phyloP scores from a whole-genome alignment of 2,888 invertebrate species.

The Cheilosia soror region DNA sequence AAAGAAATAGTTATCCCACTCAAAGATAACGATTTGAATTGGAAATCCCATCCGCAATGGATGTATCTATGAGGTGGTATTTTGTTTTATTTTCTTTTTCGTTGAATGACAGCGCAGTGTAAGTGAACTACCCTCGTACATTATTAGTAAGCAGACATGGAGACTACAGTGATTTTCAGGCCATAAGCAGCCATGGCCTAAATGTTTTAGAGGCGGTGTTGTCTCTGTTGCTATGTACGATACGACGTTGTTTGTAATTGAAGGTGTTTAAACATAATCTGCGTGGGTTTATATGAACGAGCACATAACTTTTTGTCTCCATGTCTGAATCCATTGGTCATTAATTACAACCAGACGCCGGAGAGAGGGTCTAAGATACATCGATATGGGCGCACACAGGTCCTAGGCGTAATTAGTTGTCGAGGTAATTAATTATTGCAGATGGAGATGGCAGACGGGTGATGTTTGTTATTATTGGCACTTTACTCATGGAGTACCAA shows the following conservation, averaged over 20 bases:
- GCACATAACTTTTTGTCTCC: slow-evolving; percentile 18
- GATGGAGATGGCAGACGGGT: slow-evolving; percentile 34
- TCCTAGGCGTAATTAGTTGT: slow-evolving; percentile 68
- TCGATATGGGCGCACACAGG: slow-evolving; percentile 31
- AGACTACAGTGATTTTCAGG: slow-evolving; percentile 41
- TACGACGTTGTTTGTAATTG: slow-evolving; percentile 45
- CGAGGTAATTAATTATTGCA: slow-evolving; percentile 57
- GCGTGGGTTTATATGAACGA: slow-evolving; percentile 60
- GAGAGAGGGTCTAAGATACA: slow-evolving; percentile 37
- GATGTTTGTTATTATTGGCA: slow-evolving; percentile 59
- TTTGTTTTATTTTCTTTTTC: not conserved
- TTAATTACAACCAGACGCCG: slow-evolving; percentile 57
- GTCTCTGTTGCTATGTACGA: slow-evolving; percentile 9
- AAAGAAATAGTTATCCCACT: slow-evolving; percentile 38
- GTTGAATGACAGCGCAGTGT: slow-evolving; percentile 50
- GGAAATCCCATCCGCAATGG: slow-evolving; percentile 29
- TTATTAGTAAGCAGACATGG: slow-evolving; percentile 37
- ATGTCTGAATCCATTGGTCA: slow-evolving; percentile 29
- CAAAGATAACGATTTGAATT: slow-evolving; percentile 24
- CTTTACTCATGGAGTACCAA: slow-evolving; percentile 30
- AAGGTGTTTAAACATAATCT: slow-evolving; percentile 65
- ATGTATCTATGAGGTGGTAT: slow-evolving; percentile 13
- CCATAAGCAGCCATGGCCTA: slow-evolving; percentile 59
- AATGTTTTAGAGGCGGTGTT: slow-evolving; percentile 44
- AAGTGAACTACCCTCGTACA: slow-evolving; percentile 42